These are phyloP conservation scores for Menura novaehollandiae DNA, from an alignment of 2,113 vertebrate species.

Conservation along the genomic window DNA sequence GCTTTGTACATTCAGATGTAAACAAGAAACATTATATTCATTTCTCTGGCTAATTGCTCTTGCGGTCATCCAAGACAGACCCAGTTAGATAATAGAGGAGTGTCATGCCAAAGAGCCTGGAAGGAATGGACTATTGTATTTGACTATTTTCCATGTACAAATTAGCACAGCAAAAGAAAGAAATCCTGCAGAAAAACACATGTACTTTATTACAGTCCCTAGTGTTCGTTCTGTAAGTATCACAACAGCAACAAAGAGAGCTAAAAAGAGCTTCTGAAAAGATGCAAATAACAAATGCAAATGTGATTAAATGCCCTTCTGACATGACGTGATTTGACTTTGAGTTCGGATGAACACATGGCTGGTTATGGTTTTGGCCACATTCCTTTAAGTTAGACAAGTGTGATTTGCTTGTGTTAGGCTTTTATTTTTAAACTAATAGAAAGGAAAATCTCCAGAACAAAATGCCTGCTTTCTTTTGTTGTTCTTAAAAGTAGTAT, in stretches of 20 bases:
- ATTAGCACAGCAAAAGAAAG: conserved; percentile 62
- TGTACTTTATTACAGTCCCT: conserved; percentile 73
- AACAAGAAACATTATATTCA: conserved; percentile 67
- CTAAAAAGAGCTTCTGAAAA: conserved; percentile 59
- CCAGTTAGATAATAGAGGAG: conserved; percentile 55
- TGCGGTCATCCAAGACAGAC: conserved; percentile 63
- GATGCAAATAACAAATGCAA: conserved; percentile 62
- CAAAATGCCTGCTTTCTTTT: neutral
- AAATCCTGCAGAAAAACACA: conserved; percentile 69
- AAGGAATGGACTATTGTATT: conserved; percentile 69
- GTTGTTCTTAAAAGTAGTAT: neutral
- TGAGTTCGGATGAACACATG: conserved; percentile 41
- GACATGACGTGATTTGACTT: conserved; percentile 63
- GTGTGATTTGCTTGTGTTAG: neutral
- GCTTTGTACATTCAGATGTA: conserved; percentile 22
- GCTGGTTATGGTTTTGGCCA: conserved; percentile 53
- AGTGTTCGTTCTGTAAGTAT: conserved; percentile 50
- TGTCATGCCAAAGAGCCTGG: conserved; percentile 44
- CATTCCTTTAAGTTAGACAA: conserved; percentile 53
- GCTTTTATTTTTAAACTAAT: conserved; percentile 36
- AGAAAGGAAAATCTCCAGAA: conserved; percentile 1
- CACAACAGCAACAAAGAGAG: conserved; percentile 54
- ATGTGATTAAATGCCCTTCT: conserved; percentile 62
- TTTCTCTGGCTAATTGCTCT: conserved; percentile 61
- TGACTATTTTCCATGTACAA: conserved; percentile 72